Base-by-base conservation (phyloP, 2,888 invertebrate genomes). In the Psylliodes chrysocephalus region DNA sequence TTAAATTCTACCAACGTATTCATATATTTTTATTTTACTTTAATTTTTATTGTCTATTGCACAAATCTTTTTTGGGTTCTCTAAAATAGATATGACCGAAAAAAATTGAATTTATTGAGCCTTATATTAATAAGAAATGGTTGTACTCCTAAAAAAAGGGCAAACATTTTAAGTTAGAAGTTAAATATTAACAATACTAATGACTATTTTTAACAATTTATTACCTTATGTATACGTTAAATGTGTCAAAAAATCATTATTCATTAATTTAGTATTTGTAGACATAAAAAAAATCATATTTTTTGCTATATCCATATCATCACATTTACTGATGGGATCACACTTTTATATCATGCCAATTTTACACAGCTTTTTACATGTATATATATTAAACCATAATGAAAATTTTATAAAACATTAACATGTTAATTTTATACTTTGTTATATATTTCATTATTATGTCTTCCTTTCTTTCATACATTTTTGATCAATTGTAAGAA, bases 331-430 rank as follows among this genome's bases (percentile, higher is more conserved):
- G 60, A 60, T 73, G 80, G 79, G 79, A 80, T 78, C 81, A 81
- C 79, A 77, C 70, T 70, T 71, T 73, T 76, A 77, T 77, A 78
- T 77, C 78, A 77, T 78, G 78, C 66, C 67, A 64, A 67, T 62
- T 73, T 73, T 73, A 67, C 63, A 59, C 49, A 22, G 46, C 47
- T 57, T 65, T 64, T 52, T 30, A 44, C 44, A 60, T 64, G 10
- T 33, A 33, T 10, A 12, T 6, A 35, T 35, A n/a, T 12, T 35
- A 35, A 35, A 35, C 3, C 6, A 30, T 30, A 8, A 30, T 2
- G 10, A 30, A 30, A 30, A n/a, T 8, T 30, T 30, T 30, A 3
- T 30, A 30, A 1, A n/a, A n/a, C n/a, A n/a, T n/a, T n/a, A n/a
- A n/a, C n/a, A 22, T 33, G n/a, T 33, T 33, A 33, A 25, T 33